Conservation (phyloP, 2,113 vertebrate species). For the Equus przewalskii region DNA sequence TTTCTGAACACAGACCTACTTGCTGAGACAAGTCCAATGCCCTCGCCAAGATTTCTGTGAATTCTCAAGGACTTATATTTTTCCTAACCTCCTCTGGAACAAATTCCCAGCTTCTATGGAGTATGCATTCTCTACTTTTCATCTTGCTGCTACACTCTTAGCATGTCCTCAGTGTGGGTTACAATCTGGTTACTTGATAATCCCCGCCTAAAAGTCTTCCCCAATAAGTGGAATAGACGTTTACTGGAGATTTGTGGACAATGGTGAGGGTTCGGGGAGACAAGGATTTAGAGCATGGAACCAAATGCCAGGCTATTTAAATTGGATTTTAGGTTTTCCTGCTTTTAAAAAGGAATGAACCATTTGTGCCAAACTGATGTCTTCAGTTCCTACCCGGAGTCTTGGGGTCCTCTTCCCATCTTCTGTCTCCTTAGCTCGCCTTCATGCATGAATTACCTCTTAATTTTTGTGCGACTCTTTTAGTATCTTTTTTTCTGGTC, state of each 20-base stretch:
- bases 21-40: not conserved
- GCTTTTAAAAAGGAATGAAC: not conserved
- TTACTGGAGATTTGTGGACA: not conserved
- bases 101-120: not conserved
- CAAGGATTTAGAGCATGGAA: not conserved
- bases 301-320: not conserved
- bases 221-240: not conserved
- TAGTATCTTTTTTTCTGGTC: not conserved
- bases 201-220: not conserved
- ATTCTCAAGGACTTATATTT: not conserved
- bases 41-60: not conserved
- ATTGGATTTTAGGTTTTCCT: not conserved
- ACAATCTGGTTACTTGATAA: not conserved
- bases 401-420: not conserved
- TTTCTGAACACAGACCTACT: not conserved
- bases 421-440: not conserved
- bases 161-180: not conserved
- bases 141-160: not conserved
- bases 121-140: not conserved
- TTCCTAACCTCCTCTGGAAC: not conserved
- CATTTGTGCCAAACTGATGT: not conserved
- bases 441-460: not conserved
- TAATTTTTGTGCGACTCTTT: not conserved
- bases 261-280: not conserved
- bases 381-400: not conserved